Evolutionary conservation across 2,113 vertebrate genomes (phyloP), one percentile per base, ranked within the genome.

Genomic region (Merops nubicus): DNA sequence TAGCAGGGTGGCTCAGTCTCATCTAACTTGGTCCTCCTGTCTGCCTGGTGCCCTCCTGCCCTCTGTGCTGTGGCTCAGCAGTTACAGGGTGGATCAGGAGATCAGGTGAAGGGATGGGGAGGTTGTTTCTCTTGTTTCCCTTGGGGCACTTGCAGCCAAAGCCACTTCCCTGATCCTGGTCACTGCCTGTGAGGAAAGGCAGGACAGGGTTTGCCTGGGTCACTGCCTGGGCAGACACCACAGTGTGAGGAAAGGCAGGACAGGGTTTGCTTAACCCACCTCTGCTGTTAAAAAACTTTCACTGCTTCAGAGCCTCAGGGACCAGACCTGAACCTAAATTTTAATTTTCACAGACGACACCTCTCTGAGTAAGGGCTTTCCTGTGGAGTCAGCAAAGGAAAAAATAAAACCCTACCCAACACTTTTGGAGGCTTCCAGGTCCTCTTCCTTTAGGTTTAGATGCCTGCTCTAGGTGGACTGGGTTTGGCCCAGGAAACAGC

Each of bases 241-340:
- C 4, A 8, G 15, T 0, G 5, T 12, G 19, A 19, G 43, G 18
- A 67, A 53, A 85, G 38, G 42, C 42, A 78, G 38, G 25, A 14
- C 21, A 34, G 16, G 38, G 33, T 15, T 74, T 57, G 8, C n/a
- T 65, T 81, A 65, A 34, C 15, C 5, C 42, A 29, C 8, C 13
- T 70, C 43, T 40, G 31, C 56, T 78, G 26, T 53, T 54, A 33
- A 68, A 76, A 59, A 17, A 0, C 11, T 6, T 60, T 64, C 26
- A 13, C 18, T 9, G 1, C 21, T 16, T 13, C 0, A 0, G 42
- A 81, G 7, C 28, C 28, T 74, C 36, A 17, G 60, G n/a, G 20
- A 64, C 14, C 34, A 84, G 68, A 38, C 50, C 33, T 28, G 73
- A 88, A 69, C 12, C 5, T 57, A 57, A 40, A 45, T 81, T 81